Percentiles rank a stretch among this genome's conserved stretches.
Evolutionary conservation across 1,140 invertebrate species (phyloP).

Genomic region (Leptinotarsa defecta): DNA sequence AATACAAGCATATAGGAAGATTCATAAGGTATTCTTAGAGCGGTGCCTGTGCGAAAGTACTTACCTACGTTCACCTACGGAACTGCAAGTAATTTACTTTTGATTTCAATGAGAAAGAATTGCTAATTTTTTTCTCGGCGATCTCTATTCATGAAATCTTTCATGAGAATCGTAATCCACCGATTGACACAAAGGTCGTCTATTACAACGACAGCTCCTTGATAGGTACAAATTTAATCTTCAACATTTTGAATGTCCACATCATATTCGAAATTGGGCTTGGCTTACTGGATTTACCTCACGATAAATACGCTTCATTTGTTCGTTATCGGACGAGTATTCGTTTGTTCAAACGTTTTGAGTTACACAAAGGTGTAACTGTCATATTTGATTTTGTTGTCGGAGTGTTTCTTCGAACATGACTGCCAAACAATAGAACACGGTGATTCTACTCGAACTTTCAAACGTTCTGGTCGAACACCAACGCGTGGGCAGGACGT

Average conservation of each 20-base stretch:
- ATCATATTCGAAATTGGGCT: background rate
- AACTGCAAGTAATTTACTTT: too few relatives aligned
- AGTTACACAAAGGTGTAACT: background rate
- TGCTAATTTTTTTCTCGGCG: too few relatives aligned
- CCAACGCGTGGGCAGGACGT: slow-evolving; percentile 1
- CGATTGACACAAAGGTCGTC: slow-evolving; percentile 1
- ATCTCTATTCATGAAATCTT: too few relatives aligned
- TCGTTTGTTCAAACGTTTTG: background rate
- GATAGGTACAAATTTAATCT: slow-evolving; percentile 3
- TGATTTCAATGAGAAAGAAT: too few relatives aligned
- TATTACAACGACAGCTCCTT: background rate
- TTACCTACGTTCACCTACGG: too few relatives aligned
- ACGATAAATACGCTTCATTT: background rate
- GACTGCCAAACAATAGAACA: slow-evolving; percentile 2
- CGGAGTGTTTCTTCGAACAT: background rate
- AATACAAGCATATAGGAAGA: too few relatives aligned
- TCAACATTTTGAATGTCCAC: background rate
- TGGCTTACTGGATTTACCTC: background rate
- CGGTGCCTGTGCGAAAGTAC: too few relatives aligned
- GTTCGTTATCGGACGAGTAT: background rate
- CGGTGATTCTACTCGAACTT: background rate
- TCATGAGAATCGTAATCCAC: too few relatives aligned
- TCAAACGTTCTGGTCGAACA: background rate
- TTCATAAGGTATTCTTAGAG: too few relatives aligned
- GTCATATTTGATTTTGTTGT: background rate